Conservation (phyloP, 2,113 vertebrate genomes). For the Diadophis punctatus region DNA sequence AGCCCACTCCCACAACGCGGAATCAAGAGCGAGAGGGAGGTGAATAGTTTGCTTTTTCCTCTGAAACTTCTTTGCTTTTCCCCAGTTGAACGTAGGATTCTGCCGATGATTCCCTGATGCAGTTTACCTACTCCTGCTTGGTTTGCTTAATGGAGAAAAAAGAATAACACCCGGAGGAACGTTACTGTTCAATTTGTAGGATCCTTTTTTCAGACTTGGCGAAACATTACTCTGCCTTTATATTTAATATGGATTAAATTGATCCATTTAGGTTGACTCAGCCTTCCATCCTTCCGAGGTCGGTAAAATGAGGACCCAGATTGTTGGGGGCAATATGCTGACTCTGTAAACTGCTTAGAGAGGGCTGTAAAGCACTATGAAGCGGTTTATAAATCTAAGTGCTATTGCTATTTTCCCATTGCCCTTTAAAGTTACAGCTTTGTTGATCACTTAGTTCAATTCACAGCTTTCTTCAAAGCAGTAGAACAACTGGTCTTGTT, state of each 20-base stretch:
- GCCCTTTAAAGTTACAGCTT: conserved; percentile 3
- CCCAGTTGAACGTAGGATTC: neutral
- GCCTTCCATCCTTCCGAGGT: too few species aligned
- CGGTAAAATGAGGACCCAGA: too few species aligned
- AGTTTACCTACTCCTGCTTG: neutral
- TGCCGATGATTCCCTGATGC: neutral
- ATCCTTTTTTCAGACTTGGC: neutral
- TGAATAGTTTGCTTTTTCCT: neutral
- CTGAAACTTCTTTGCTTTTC: neutral
- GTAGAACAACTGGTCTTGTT: neutral
- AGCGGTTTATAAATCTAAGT: too few species aligned
- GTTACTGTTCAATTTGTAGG: neutral
- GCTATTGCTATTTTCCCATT: too few species aligned
- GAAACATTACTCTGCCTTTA: neutral
- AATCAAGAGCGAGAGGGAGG: neutral
- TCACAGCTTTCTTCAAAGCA: neutral
- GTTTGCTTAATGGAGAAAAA: neutral
- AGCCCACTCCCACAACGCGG: neutral
- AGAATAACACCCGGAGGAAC: neutral
- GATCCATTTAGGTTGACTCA: too few species aligned
- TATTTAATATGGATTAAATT: neutral
- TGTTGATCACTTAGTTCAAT: neutral
- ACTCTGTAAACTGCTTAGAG: too few species aligned
- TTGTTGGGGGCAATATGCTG: too few species aligned
- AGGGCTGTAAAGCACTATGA: too few species aligned